Base-by-base conservation (phyloP, 2,113 vertebrate genomes). In the Melanocharis versteri region DNA sequence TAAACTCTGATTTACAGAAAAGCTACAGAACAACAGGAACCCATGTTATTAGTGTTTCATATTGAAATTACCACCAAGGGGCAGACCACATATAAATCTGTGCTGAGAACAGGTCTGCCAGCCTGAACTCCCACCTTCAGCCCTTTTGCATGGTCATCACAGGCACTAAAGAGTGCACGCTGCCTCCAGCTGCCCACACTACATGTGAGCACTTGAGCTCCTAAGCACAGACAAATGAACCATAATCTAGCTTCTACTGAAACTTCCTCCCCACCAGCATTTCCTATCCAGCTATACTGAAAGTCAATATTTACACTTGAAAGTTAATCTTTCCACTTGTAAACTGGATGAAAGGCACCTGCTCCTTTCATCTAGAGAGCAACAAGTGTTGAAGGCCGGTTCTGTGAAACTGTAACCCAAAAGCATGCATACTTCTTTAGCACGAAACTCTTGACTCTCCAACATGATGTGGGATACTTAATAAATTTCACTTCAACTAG, bases 281-380 rank as follows among this genome's bases (percentile, higher is more conserved):
- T 50, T 79, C 48, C 57, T 33, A 35, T 13, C 44, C 66, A 69
- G 31, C 50, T 47, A 42, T 0, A 91, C 12, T 37, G 11, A 47
- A 94, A 72, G 48, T 84, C 54, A 82, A 0, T 69, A 79, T 85
- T 94, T 75, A 72, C 48, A 64, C 35, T 53, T 82, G 10, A 30
- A 70, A 78, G 31, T 73, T 91, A 50, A 30, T 72, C 37, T 44
- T 39, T 47, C 16, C 30, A 58, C 23, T 85, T 50, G 33, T 60
- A 66, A 94, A 77, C 44, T 47, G 27, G 56, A 92, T 45, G 26
- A 83, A 93, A 94, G 79, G 15, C 31, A 88, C 40, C 42, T 37
- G 39, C 51, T 53, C 35, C 60, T 72, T 85, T 91, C 37, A 87
- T 24, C 24, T 69, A 35, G 11, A 40, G 1, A 79, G 53, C 11